These are phyloP conservation scores for Apomyelois bistriatella DNA, from an alignment of 2,888 invertebrate genomes.

Conservation along the genomic window DNA sequence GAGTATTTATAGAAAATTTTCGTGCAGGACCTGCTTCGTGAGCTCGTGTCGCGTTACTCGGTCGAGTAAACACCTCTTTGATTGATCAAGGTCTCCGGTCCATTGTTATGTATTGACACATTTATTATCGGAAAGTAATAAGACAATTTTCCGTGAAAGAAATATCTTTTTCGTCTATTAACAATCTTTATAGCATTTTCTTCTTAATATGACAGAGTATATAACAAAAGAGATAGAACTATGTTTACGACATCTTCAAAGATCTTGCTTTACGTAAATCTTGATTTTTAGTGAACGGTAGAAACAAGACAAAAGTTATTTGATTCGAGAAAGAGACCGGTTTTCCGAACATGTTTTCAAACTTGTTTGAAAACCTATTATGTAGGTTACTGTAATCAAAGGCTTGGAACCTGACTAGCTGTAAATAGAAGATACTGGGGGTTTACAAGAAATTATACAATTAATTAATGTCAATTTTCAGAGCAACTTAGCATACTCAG, in stretches of 20 bases:
- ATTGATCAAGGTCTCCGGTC: constrained; percentile 22
- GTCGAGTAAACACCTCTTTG: constrained; percentile 20
- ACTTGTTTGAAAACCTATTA: background rate
- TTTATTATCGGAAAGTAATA: constrained; percentile 19
- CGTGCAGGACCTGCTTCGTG: constrained; percentile 17
- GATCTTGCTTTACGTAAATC: background rate
- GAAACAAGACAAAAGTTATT: background rate
- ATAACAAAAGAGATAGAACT: too few species aligned
- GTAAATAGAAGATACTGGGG: background rate
- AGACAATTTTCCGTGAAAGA: background rate
- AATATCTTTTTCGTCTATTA: too few species aligned
- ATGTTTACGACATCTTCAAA: background rate
- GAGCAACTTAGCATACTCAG: too few species aligned
- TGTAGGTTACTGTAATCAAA: background rate
- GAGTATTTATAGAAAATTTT: constrained; percentile 2
- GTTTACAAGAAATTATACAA: too few species aligned
- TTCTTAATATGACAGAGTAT: too few species aligned
- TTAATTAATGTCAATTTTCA: too few species aligned
- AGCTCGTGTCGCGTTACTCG: constrained; percentile 18
- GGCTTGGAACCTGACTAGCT: background rate
- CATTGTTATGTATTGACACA: constrained; percentile 9
- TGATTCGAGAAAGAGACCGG: background rate
- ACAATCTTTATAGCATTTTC: too few species aligned
- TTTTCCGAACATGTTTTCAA: background rate
- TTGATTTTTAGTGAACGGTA: background rate